Percentiles rank a stretch among this genome's conserved stretches.
These are phyloP conservation scores for Pinna nobilis DNA, from an alignment of 1,140 invertebrate species.

Conservation along the genomic window DNA sequence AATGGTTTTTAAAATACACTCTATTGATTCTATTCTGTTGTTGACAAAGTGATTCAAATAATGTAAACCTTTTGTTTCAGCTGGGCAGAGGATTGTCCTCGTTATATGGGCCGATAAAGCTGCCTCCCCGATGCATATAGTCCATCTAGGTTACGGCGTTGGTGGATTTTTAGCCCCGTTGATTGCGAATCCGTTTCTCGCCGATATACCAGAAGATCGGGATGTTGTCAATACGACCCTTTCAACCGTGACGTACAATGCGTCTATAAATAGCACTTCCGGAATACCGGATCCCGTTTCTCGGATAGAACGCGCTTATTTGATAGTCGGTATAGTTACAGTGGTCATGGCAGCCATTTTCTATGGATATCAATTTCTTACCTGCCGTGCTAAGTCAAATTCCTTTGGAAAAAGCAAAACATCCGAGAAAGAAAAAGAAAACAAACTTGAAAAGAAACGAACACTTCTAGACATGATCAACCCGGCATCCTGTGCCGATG, in stretches of 20 bases:
- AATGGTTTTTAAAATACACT: no score
- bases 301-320: conserved; percentile 6
- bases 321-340: neutral
- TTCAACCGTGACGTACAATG: neutral
- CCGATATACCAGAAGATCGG: neutral
- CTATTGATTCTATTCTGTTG: no score
- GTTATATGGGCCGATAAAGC: conserved; percentile 19
- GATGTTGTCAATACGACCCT: neutral
- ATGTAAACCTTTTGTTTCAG: conserved; percentile 5
- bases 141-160: conserved; percentile 20
- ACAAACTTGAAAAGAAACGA: neutral
- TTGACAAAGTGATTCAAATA: no score
- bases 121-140: conserved; percentile 25
- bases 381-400: neutral
- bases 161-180: conserved; percentile 17
- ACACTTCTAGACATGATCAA: conserved; percentile 10
- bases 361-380: neutral
- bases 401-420: neutral
- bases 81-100: conserved; percentile 22
- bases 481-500: conserved; percentile 9
- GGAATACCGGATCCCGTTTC: neutral
- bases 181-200: conserved; percentile 19
- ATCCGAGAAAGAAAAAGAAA: neutral
- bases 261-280: neutral
- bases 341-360: neutral